Evolutionary conservation across 2,888 invertebrate genomes (phyloP), one percentile per base, ranked within the genome.

Genomic region (Urechis unicinctus): DNA sequence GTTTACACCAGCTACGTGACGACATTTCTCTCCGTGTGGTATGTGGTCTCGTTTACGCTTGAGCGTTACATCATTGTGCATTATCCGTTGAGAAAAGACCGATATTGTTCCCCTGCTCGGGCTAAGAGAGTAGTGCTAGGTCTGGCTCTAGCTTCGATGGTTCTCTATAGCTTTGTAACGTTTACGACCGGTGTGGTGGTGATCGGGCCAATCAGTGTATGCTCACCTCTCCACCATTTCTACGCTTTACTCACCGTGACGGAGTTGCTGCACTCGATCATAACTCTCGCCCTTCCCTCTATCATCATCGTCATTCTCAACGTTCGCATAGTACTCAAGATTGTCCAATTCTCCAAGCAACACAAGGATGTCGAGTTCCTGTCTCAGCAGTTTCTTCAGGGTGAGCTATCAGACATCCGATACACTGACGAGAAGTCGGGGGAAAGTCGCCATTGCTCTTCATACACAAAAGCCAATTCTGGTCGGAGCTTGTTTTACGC

Each of bases 71-170:
- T 61, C 31, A 58, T 54, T 29, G 57, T 59, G 26, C 59, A 58
- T 24, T 56, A 46, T 30, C 61, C 61, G n/a, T 28, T 61, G 17
- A 50, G 52, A 25, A 30, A 58, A 2, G 43, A 52, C 28, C 41
- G 36, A 3, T 41, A 70, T 59, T 72, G 72, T 58, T 70, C 72
- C 2, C 63, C 68, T 24, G 67, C 68, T 52, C 53, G 69, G n/a
- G 73, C 73, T 3, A 71, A 69, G 61, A 65, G 68, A 54, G 69
- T 73, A 3, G 67, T 71, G 6, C 62, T 67, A 3, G 55, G 60
- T 13, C 48, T 70, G 21, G 66, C 67, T 0, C 57, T 68, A 13
- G 53, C 70, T 22, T 62, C 68, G 4, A 57, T 69, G 5, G 62
- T 68, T 22, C 63, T 66, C 53, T 72, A 72, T 59, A 63, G 66